Conservation (phyloP, 2,888 invertebrate genomes). For the Clistopyga incitator region DNA sequence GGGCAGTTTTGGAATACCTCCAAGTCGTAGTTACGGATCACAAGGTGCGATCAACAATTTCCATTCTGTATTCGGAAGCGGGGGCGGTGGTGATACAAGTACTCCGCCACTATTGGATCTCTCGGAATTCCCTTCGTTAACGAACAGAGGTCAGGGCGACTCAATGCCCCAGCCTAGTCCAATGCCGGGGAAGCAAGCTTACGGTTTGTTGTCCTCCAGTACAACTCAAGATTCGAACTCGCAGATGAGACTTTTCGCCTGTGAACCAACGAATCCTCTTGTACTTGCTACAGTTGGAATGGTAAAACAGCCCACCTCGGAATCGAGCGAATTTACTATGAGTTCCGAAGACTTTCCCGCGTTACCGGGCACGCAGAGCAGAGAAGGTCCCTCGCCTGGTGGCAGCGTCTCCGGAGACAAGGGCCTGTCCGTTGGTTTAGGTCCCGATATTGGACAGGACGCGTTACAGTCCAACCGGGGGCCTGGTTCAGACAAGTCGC, state of each 20-base stretch:
- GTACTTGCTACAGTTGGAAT: slow-evolving; percentile 90
- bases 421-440: slow-evolving; percentile 83
- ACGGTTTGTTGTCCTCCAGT: slow-evolving; percentile 87
- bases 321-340: slow-evolving; percentile 98
- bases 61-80: slow-evolving; percentile 92
- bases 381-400: slow-evolving; percentile 89
- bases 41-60: slow-evolving; percentile 86
- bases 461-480: slow-evolving; percentile 82
- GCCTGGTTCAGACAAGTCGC: slow-evolving; percentile 81
- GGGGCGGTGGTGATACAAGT: slow-evolving; percentile 89
- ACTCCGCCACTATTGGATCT: slow-evolving; percentile 95
- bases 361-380: slow-evolving; percentile 95
- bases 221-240: slow-evolving; percentile 63
- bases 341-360: slow-evolving; percentile 99
- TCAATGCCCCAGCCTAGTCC: slow-evolving; percentile 92
- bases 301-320: slow-evolving; percentile 97
- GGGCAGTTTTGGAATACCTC: slow-evolving; percentile 88
- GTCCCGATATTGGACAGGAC: slow-evolving; percentile 83
- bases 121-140: slow-evolving; percentile 96
- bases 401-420: slow-evolving; percentile 84
- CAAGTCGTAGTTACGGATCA: slow-evolving; percentile 85
- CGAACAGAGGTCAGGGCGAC: slow-evolving; percentile 93
- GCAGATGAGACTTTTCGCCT: slow-evolving; percentile 59
- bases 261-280: slow-evolving; percentile 63
- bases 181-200: slow-evolving; percentile 96